These are phyloP conservation scores for Drosophila yooni DNA, from an alignment of 2,888 invertebrate genomes.

Conservation along the genomic window DNA sequence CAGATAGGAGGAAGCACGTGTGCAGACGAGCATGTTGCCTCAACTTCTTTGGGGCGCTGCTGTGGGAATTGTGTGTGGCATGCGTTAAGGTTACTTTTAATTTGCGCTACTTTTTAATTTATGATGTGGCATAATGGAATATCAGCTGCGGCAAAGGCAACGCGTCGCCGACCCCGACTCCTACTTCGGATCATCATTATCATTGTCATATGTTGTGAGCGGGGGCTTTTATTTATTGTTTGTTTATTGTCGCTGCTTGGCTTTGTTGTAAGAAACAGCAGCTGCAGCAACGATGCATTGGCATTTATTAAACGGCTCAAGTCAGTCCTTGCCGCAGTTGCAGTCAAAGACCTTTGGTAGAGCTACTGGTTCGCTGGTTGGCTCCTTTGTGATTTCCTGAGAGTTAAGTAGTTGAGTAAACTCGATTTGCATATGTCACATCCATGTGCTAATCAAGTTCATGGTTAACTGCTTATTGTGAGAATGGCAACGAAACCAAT, in stretches of 20 bases:
- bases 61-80: slow-evolving; percentile 19
- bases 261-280: background rate
- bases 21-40: slow-evolving; percentile 24
- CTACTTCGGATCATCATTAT: slow-evolving; percentile 41
- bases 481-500: background rate
- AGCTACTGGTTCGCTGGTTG: slow-evolving; percentile 16
- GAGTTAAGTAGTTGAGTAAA: slow-evolving; percentile 44
- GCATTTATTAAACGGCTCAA: slow-evolving; percentile 25
- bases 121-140: slow-evolving; percentile 55
- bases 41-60: slow-evolving; percentile 2
- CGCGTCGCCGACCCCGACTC: slow-evolving; percentile 1
- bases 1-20: slow-evolving; percentile 33
- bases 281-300: slow-evolving; percentile 17
- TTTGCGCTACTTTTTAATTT: slow-evolving; percentile 69
- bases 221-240: slow-evolving; percentile 22
- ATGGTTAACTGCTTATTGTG: background rate
- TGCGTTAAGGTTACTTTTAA: slow-evolving; percentile 37
- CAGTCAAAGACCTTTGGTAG: slow-evolving; percentile 46
- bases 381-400: slow-evolving; percentile 20
- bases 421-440: slow-evolving; percentile 44
- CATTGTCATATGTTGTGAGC: slow-evolving; percentile 37
- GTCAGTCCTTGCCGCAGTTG: slow-evolving; percentile 25
- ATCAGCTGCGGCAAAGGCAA: slow-evolving; percentile 34
- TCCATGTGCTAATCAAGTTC: background rate
- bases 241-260: slow-evolving; percentile 20